phyloP scores from a whole-genome alignment of 2,888 invertebrate genomes.

The Archips xylosteana region DNA sequence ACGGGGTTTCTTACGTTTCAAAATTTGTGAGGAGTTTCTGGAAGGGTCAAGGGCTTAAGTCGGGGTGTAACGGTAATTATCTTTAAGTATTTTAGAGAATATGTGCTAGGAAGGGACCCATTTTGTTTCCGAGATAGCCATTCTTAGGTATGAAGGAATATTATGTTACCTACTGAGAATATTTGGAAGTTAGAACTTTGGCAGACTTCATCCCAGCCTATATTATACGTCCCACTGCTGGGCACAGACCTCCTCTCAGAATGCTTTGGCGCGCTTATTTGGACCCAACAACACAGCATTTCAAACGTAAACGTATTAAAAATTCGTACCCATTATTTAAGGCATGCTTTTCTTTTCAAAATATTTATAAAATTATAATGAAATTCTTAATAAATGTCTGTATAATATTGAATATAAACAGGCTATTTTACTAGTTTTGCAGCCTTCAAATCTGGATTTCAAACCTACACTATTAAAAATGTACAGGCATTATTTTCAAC shows the following conservation, averaged over 20 bases:
- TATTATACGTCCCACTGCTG: too few species aligned
- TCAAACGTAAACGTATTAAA: not conserved
- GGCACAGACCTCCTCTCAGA: too few species aligned
- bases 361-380: too few species aligned
- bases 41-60: constrained; percentile 34
- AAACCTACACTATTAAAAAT: not conserved
- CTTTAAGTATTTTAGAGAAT: constrained; percentile 7
- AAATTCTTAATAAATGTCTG: too few species aligned
- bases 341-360: too few species aligned
- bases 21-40: constrained; percentile 28
- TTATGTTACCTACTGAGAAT: not conserved
- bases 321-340: not conserved
- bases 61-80: constrained; percentile 14
- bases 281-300: not conserved
- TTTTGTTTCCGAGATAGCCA: not conserved
- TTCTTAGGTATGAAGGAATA: not conserved
- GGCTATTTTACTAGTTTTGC: too few species aligned
- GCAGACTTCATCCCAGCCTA: too few species aligned
- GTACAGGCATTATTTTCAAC: not conserved
- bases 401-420: too few species aligned
- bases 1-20: constrained; percentile 26
- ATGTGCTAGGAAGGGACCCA: not conserved
- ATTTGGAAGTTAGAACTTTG: not conserved
- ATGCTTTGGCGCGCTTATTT: not conserved
- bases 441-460: not conserved